These are phyloP conservation scores for Drosophila kohkoa DNA, from an alignment of 1,140 invertebrate species.

Conservation along the genomic window DNA sequence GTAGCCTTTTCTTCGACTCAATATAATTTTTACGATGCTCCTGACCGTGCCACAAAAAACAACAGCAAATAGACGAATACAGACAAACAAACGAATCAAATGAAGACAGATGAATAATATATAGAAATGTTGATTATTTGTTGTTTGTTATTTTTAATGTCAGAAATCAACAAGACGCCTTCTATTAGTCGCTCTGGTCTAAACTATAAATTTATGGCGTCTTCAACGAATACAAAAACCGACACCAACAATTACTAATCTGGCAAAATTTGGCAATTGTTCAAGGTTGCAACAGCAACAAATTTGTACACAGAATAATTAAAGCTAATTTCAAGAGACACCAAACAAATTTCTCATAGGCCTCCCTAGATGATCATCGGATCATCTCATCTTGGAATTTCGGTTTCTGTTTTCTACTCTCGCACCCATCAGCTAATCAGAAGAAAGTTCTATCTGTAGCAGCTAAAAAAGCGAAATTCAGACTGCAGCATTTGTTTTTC, in stretches of 20 bases:
- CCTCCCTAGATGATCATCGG: not conserved
- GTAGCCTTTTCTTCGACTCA: conserved; percentile 63
- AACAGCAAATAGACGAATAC: not conserved
- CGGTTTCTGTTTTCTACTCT: conserved; percentile 22
- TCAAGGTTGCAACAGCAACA: conserved; percentile 50
- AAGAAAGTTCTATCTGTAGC: conserved; percentile 66
- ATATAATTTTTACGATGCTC: conserved; percentile 65
- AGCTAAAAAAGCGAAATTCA: not conserved
- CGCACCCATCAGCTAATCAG: conserved; percentile 43
- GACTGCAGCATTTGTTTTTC: conserved; percentile 42
- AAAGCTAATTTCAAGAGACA: conserved; percentile 42
- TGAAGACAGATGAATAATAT: conserved; percentile 39
- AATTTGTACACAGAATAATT: conserved; percentile 29
- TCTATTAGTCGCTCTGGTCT: conserved; percentile 21
- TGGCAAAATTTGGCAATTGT: conserved; percentile 69
- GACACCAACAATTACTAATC: conserved; percentile 38
- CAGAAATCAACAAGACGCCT: conserved; percentile 44
- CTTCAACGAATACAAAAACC: not conserved
- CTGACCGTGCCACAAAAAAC: not conserved
- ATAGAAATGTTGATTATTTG: conserved; percentile 46
- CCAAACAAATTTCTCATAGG: conserved; percentile 39
- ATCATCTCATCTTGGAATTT: conserved; percentile 7
- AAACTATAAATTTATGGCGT: conserved; percentile 58
- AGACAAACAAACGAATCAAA: conserved; percentile 3
- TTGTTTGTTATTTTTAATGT: conserved; percentile 50